Conservation (phyloP, 2,888 invertebrate species). For the Lochmaea capreae region DNA sequence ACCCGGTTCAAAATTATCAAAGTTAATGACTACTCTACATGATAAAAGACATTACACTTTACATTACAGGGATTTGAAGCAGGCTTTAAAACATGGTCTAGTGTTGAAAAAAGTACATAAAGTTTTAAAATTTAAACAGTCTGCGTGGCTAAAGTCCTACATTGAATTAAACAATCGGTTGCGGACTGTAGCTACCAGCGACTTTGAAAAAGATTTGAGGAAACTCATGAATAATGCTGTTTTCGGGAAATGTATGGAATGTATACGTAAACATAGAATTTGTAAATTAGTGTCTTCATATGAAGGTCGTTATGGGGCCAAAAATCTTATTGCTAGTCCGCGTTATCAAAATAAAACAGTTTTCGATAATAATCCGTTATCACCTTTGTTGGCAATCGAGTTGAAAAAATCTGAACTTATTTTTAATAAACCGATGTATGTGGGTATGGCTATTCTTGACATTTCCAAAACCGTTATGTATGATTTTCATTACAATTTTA, state of each 20-base stretch:
- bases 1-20: neutral
- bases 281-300: neutral
- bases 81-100: neutral
- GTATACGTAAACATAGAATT: neutral
- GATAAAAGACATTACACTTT: neutral
- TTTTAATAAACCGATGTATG: neutral
- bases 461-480: neutral
- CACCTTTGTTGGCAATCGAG: neutral
- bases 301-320: neutral
- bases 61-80: neutral
- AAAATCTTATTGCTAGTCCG: neutral
- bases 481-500: constrained; percentile 7
- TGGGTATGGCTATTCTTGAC: neutral
- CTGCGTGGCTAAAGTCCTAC: neutral
- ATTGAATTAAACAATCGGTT: neutral
- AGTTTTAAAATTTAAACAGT: neutral
- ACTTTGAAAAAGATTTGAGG: neutral
- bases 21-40: neutral
- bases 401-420: neutral
- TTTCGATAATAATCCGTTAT: no score
- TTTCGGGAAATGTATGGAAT: neutral
- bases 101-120: no score
- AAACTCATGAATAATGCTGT: neutral
- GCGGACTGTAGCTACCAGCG: neutral
- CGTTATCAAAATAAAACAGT: no score